Base-by-base conservation (phyloP, 2,113 vertebrate species). In the Chamaea fasciata region DNA sequence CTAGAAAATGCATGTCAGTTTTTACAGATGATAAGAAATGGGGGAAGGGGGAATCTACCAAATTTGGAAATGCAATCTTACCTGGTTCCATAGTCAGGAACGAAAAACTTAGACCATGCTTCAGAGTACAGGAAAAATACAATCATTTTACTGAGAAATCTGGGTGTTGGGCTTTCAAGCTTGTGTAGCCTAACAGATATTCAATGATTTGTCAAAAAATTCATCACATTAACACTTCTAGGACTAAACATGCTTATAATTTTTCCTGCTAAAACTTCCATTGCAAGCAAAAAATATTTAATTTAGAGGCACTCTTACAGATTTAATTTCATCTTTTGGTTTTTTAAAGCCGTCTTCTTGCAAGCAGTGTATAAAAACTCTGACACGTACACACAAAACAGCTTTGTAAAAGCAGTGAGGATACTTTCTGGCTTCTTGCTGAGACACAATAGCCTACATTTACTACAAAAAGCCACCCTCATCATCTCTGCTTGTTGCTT, bases 401-500 rank as follows among this genome's bases (percentile, higher is more conserved):
- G 80, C n/a, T 78, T 44, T 73, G 50, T 46, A 87, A 88, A 94
- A 69, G 75, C 57, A 70, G 35, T 39, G 47, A 74, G 86, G 71
- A 39, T 26, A 83, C 57, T 85, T 94, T 93, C 81, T 86, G 65
- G 65, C 76, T 95, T 91, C 89, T 94, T 80, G 46, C 47, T 75
- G 79, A 95, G 46, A 76, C 80, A 78, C 26, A 44, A 41, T 17
- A 91, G 92, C 60, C 64, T 86, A 86, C 78, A 91, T 71, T 83
- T 33, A 84, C 63, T 97, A 80, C 81, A 95, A 71, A 70, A 94
- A 16, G 80, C 83, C 91, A 95, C 92, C 41, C 37, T 82, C 74
- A 73, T 95, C 91, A 73, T 95, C 91, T 86, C 59, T 95, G 83
- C 93, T 93, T n/a, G 95, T 96, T 97, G 94, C 97, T 96, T 97